Percentiles rank a stretch among this genome's conserved stretches.
Conservation (phyloP, 30 jellyfish, hydroid and myxozoan genomes). For the Hydractinia echinata region DNA sequence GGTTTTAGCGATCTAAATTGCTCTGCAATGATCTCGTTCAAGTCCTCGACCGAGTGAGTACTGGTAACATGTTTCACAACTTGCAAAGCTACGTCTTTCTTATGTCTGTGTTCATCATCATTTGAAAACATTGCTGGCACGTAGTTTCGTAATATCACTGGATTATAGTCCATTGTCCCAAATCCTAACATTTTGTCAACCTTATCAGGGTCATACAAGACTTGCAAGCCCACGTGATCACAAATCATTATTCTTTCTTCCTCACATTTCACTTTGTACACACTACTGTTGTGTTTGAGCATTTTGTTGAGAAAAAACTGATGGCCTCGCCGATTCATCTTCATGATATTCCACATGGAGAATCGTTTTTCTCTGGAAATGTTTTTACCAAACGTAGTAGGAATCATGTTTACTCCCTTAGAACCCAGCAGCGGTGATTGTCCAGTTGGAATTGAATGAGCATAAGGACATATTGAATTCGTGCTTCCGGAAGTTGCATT, state of each 20-base stretch:
- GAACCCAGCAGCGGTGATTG: no score
- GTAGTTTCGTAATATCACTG: background rate
- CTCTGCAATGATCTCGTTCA: background rate
- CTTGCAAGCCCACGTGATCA: background rate
- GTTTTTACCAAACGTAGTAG: no score
- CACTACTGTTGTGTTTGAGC: background rate
- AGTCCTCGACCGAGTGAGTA: background rate
- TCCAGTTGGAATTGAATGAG: no score
- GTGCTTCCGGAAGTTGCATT: no score
- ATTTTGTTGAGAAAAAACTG: background rate
- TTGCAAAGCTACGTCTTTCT: background rate
- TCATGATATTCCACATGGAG: background rate
- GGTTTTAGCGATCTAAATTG: background rate
- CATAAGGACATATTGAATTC: no score
- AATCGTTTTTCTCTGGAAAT: no score
- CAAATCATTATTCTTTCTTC: background rate
- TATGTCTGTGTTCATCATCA: background rate
- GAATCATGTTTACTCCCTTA: no score
- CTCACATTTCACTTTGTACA: background rate
- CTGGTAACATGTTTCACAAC: background rate
- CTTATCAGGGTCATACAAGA: background rate
- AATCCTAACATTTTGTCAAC: background rate
- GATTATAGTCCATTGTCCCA: background rate
- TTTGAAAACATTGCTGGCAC: background rate
- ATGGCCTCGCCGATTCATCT: background rate